These are phyloP conservation scores for Schrankia costaestrigalis DNA, from an alignment of 2,888 invertebrate species.

Conservation along the genomic window DNA sequence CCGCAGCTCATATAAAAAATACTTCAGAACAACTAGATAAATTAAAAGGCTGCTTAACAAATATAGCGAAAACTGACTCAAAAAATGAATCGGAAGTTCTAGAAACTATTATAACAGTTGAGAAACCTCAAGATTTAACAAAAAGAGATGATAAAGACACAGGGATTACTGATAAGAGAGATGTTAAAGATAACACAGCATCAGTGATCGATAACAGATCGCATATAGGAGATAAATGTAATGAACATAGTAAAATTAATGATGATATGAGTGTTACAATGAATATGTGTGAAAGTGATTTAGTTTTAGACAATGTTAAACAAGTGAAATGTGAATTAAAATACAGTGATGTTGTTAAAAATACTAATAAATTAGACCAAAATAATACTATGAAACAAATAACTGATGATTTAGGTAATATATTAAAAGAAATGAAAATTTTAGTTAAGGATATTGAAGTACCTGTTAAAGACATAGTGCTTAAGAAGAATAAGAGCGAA, in stretches of 20 bases:
- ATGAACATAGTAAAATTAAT: neutral
- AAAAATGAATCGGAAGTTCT: slow-evolving; percentile 5
- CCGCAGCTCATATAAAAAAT: neutral
- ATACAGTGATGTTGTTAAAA: slow-evolving; percentile 44
- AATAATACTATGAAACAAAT: slow-evolving; percentile 54
- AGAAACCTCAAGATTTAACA: too few species aligned
- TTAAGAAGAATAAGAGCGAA: slow-evolving; percentile 77
- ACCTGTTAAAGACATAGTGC: slow-evolving; percentile 54
- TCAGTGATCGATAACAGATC: too few species aligned
- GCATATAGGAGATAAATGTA: too few species aligned
- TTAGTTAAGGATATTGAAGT: slow-evolving; percentile 41
- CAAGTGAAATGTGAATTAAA: slow-evolving; percentile 25
- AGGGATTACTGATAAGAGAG: too few species aligned
- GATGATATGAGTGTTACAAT: slow-evolving; percentile 5
- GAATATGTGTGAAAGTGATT: slow-evolving; percentile 3
- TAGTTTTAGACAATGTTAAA: slow-evolving; percentile 27
- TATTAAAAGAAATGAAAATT: slow-evolving; percentile 65
- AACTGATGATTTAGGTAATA: slow-evolving; percentile 65
- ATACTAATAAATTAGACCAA: slow-evolving; percentile 16
- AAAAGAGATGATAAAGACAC: too few species aligned
- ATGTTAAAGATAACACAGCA: too few species aligned
- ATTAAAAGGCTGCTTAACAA: neutral
- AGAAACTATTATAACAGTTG: slow-evolving; percentile 2
- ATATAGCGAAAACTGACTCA: neutral
- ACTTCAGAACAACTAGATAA: slow-evolving; percentile 6